Evolutionary conservation across 53 echinoderm and acorn worm genomes (phyloP), one percentile per base, ranked within the genome.

Genomic region (Apostichopus leukothele): DNA sequence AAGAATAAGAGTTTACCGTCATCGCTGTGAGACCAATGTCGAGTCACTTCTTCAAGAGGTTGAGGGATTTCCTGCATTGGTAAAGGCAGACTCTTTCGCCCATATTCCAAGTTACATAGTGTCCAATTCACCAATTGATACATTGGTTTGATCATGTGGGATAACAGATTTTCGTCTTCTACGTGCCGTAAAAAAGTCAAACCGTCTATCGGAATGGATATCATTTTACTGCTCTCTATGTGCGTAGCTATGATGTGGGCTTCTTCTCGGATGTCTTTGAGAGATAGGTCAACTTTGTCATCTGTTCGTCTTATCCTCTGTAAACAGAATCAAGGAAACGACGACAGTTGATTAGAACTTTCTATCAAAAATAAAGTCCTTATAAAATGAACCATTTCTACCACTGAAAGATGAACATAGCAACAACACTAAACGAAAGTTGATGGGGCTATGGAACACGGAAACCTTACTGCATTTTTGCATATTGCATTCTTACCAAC

Each of bases 221-320:
- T 1, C 13, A 79, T 52, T 18, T 52, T 51, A 50, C 79, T 50
- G 79, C 54, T 79, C 8, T 27, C 79, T 52, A 79, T n/a, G n/a
- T 79, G 79, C 6, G 79, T 79, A 18, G 51, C 79, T 79, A 79
- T 79, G 4, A 79, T 52, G 18, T 79, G 79, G 19, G 53, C 18
- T 8, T 79, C 79, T 79, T 79, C 51, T 50, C 53, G 18, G 6
- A n/a, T 10, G 14, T 14, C 79, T 4, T 27, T 79, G 54, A 79
- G 51, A 79, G n/a, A 27, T 8, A 79, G 1, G 1, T 8, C 53
- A 12, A 9, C 50, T 51, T 52, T 53, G 51, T 79, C 79, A 51
- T 79, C 50, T 51, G 52, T 50, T 53, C 51, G 51, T 16, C 79
- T 50, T 19, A 79, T 13, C 18, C 79, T 79, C 79, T 79, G 79